Evolutionary conservation across 2,113 vertebrate genomes (phyloP).

Genomic region (Bubo scandiacus): DNA sequence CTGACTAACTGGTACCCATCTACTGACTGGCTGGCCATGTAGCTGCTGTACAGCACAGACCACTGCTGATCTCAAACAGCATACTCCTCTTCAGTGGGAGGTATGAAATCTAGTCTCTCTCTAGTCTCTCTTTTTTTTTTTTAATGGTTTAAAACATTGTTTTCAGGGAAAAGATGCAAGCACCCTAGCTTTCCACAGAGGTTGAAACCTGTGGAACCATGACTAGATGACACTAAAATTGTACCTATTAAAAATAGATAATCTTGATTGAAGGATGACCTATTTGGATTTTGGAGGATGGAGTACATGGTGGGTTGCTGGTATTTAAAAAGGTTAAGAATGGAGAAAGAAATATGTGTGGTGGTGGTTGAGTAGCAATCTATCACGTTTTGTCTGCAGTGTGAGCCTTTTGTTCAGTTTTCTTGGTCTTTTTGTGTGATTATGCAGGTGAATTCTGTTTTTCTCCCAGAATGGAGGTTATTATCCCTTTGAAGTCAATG

Average conservation of each 20-base stretch:
- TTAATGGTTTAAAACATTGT: neutral
- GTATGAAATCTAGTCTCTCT: neutral
- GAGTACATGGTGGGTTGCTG: neutral
- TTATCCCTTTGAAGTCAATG: neutral
- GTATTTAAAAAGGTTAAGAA: neutral
- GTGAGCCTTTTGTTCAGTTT: neutral
- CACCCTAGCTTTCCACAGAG: neutral
- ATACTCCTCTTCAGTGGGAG: neutral
- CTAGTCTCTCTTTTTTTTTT: neutral
- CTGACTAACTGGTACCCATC: neutral
- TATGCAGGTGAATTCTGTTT: neutral
- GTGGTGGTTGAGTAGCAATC: neutral
- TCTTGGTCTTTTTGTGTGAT: neutral
- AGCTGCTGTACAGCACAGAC: neutral
- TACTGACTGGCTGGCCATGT: neutral
- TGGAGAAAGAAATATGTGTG: neutral
- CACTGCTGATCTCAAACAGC: neutral
- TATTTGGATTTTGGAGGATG: neutral
- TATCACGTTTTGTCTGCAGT: neutral
- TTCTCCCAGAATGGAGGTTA: neutral
- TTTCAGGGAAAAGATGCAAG: neutral
- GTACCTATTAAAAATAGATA: neutral
- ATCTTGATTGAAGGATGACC: neutral
- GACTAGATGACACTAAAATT: neutral
- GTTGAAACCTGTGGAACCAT: neutral